Evolutionary conservation across 1,140 invertebrate species (phyloP), one percentile per base, ranked within the genome.

Genomic region (Drosophila bocki): DNA sequence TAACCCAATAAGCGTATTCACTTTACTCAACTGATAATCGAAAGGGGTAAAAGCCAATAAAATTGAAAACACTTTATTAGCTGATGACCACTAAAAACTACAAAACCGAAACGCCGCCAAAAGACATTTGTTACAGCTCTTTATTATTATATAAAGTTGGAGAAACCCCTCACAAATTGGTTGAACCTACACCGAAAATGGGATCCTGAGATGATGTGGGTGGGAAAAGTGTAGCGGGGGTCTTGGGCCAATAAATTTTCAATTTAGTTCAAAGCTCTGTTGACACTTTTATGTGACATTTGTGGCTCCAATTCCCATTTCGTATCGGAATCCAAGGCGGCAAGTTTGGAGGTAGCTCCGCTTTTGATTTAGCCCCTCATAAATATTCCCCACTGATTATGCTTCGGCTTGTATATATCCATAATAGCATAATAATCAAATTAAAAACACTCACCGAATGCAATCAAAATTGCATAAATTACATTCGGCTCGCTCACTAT

Each of bases 401-500:
- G 86, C 75, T 60, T 50, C 57, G 65, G 29, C 17, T 15, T 41
- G 44, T 19, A 83, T 88, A 88, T 87, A 87, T 83, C 68, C 68
- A 87, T 88, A 80, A 81, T 75, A 70, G 53, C 81, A 88, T 90
- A 80, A 88, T 88, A 88, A 90, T 88, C 84, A 78, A 90, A 88
- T 88, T 90, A 90, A 90, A 81, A 77, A 83, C 80, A 84, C 85
- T 88, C 84, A 78, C 74, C 76, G 82, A 84, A 83, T 88, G 84
- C 84, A 88, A 87, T 88, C 84, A 90, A 88, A 88, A 78, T 51
- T 75, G 59, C 85, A 88, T 88, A 88, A 88, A 88, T 88, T 84
- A 88, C 65, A 67, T 81, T 88, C 71, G 54, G 48, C 13, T 54
- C 51, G 39, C 75, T 63, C 32, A 50, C 64, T 62, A 74, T 74